Evolutionary conservation across 2,797 vertebrate species (phyloP).

Genomic region (Sparidentex hasta): DNA sequence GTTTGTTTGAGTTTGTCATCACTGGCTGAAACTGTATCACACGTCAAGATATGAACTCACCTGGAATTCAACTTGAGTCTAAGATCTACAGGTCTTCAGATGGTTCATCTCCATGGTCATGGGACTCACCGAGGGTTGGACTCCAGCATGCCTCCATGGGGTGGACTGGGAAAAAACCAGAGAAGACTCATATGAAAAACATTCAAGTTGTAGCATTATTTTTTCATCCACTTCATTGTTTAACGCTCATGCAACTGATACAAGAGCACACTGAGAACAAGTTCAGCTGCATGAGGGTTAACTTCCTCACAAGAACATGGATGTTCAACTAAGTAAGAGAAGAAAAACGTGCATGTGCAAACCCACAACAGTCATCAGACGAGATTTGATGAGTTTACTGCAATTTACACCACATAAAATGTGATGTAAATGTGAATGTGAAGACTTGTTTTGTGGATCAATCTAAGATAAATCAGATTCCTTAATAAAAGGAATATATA

Average conservation of each 20-base stretch:
- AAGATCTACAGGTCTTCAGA: background rate
- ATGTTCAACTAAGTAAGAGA: background rate
- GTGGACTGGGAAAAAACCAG: background rate
- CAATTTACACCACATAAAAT: background rate
- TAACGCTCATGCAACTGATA: too few species aligned
- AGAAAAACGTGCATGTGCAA: background rate
- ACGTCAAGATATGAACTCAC: background rate
- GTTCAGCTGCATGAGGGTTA: too few species aligned
- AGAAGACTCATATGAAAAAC: rapidly evolving
- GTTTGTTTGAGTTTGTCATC: conserved; percentile 45
- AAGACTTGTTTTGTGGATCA: background rate
- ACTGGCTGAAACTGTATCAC: background rate
- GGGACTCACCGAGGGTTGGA: background rate
- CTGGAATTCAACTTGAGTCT: too few species aligned
- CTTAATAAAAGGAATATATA: background rate
- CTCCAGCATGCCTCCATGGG: background rate
- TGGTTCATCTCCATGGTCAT: background rate
- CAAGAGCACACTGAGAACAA: too few species aligned
- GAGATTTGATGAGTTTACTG: background rate
- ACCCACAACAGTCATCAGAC: background rate
- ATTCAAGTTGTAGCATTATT: background rate
- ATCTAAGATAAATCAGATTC: background rate
- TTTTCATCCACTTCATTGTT: background rate
- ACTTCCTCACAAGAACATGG: background rate
- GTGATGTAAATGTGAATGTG: too few species aligned